These are phyloP conservation scores for Helicorthomorpha holstii DNA, from an alignment of 1,140 invertebrate species.

Conservation along the genomic window DNA sequence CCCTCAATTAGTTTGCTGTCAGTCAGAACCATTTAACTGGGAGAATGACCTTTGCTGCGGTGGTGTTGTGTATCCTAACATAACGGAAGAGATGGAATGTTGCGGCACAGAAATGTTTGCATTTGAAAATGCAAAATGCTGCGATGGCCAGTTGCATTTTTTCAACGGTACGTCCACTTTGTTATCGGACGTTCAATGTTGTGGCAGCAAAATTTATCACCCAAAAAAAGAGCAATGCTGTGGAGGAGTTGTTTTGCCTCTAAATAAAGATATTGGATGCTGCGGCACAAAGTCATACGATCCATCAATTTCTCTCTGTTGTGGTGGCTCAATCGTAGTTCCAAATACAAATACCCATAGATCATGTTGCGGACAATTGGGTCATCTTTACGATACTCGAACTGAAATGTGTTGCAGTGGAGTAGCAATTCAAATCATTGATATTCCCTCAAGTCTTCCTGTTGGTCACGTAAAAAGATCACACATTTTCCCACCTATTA, in stretches of 20 bases:
- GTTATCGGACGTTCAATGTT: background rate
- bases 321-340: background rate
- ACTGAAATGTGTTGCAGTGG: background rate
- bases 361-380: background rate
- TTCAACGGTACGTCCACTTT: background rate
- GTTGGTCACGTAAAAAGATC: too few species aligned
- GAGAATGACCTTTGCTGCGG: background rate
- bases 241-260: background rate
- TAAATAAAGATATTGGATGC: background rate
- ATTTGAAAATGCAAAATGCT: background rate
- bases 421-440: background rate
- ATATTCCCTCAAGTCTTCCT: too few species aligned
- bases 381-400: background rate
- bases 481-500: too few species aligned
- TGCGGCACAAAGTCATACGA: background rate
- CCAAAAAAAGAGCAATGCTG: background rate
- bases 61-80: background rate
- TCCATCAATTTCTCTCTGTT: background rate
- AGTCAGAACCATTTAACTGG: background rate
- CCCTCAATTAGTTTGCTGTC: background rate
- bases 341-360: background rate
- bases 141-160: background rate
- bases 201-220: background rate
- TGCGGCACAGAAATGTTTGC: background rate
- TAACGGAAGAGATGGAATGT: background rate